A percentile compares a stretch with the other conserved stretches of the same genome.
phyloP scores from a whole-genome alignment of 2,888 invertebrate genomes.

The Sylvicola cinctus region DNA sequence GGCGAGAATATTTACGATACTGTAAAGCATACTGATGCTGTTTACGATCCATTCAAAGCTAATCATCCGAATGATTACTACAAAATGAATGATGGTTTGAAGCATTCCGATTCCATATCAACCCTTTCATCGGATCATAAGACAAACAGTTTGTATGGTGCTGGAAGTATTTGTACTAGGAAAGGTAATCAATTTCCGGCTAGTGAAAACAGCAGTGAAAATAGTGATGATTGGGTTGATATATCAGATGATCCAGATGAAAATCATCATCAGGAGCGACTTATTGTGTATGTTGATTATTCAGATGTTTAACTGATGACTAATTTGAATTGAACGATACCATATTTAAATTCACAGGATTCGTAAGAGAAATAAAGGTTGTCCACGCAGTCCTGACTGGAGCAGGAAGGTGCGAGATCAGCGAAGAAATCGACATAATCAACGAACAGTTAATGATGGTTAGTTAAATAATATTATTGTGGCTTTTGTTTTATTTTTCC shows the following conservation, averaged over 20 bases:
- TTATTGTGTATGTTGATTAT: constrained; percentile 23
- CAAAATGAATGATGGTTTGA: constrained; percentile 10
- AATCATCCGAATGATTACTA: constrained; percentile 8
- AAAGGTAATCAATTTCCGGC: too few relatives aligned
- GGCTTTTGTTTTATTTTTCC: too few relatives aligned
- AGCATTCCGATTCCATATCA: constrained; percentile 20
- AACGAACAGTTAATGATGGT: constrained; percentile 4
- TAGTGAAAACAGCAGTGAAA: constrained; percentile 14
- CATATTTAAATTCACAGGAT: too few relatives aligned
- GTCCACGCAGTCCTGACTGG: constrained; percentile 25
- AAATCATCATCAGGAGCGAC: constrained; percentile 15
- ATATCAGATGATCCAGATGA: constrained; percentile 16
- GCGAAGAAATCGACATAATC: constrained; percentile 15
- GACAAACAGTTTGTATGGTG: constrained; percentile 22
- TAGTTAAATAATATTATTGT: not conserved
- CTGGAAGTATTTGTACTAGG: constrained; percentile 4
- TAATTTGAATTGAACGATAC: constrained; percentile 2
- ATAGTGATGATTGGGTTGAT: constrained; percentile 25
- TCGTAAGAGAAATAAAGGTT: constrained; percentile 20
- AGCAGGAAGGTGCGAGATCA: constrained; percentile 23
- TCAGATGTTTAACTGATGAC: not conserved
- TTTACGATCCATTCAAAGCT: constrained; percentile 21
- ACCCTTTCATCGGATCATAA: constrained; percentile 24
- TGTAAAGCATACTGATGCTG: constrained; percentile 32
- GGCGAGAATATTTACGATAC: constrained; percentile 41